A percentile compares a stretch with the other conserved stretches of the same genome.
Conservation (phyloP, 2,113 vertebrate genomes). For the Romanogobio albipinnatus region DNA sequence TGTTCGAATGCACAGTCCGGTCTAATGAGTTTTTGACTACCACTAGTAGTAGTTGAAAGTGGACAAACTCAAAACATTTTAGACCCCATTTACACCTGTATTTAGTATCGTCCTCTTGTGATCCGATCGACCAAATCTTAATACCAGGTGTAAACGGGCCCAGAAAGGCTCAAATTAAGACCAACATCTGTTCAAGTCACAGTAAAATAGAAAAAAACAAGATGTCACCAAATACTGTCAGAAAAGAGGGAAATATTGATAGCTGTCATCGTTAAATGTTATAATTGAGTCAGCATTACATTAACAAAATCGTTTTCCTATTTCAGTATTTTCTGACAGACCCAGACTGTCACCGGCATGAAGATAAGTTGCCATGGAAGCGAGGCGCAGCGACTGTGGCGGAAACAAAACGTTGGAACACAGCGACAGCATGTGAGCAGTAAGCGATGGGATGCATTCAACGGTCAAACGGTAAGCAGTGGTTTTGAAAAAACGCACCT, state of each 20-base stretch:
- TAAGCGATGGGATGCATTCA: conserved; percentile 45
- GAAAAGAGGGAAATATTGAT: conserved; percentile 3
- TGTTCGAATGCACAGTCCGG: no score
- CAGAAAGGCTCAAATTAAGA: neutral
- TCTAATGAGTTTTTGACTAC: no score
- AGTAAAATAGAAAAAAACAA: neutral
- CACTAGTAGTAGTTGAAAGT: no score
- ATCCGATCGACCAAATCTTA: no score
- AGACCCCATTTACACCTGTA: no score
- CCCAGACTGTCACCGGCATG: neutral
- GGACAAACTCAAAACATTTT: no score
- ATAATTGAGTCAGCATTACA: conserved; percentile 1
- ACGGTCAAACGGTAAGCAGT: conserved; percentile 33
- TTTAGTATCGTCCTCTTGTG: no score
- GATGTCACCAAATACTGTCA: conserved; percentile 22
- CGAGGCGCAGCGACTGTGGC: conserved; percentile 45
- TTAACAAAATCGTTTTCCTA: conserved; percentile 10
- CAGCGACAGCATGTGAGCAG: conserved; percentile 61
- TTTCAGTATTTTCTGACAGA: conserved; percentile 32
- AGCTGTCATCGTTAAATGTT: neutral
- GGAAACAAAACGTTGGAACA: conserved; percentile 38
- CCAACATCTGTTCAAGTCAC: neutral
- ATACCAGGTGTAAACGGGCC: no score
- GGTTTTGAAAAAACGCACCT: conserved; percentile 79
- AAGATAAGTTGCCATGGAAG: conserved; percentile 45